Percentiles rank a stretch among this genome's conserved stretches.
Evolutionary conservation across 2,113 vertebrate species (phyloP).

Genomic region (Hyperopisus bebe): DNA sequence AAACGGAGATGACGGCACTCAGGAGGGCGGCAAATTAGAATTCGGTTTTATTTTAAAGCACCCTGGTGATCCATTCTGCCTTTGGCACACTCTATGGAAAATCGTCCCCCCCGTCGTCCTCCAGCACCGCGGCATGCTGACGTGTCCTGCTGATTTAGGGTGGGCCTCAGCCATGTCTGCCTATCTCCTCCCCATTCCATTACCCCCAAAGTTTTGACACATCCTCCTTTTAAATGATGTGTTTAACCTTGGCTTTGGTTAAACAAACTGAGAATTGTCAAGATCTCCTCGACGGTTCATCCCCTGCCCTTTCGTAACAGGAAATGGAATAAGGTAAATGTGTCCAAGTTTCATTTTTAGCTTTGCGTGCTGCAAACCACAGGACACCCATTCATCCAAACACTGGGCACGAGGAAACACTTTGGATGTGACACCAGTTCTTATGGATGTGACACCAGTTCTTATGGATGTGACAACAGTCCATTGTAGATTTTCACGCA

Average conservation of each 20-base stretch:
- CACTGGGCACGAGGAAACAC: background rate
- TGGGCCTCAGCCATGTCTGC: background rate
- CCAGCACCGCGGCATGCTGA: too few relatives aligned
- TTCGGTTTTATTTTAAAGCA: slow-evolving; percentile 15
- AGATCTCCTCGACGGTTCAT: background rate
- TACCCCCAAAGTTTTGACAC: background rate
- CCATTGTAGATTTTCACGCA: background rate
- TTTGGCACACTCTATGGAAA: background rate
- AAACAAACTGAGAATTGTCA: background rate
- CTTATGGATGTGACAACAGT: background rate
- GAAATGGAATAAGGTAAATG: background rate
- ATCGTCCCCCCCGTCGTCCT: background rate
- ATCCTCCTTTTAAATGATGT: background rate
- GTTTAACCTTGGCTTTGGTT: background rate
- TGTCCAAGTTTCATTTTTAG: background rate
- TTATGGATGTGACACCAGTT: too few relatives aligned
- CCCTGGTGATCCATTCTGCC: background rate
- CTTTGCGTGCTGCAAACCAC: background rate
- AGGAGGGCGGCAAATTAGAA: background rate
- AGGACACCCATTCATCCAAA: background rate
- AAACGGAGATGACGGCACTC: background rate
- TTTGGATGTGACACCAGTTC: background rate
- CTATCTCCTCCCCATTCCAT: background rate
- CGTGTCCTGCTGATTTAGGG: background rate
- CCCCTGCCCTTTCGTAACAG: background rate